These are phyloP conservation scores for Atrichornis clamosus DNA, from an alignment of 2,113 vertebrate genomes.

Conservation along the genomic window DNA sequence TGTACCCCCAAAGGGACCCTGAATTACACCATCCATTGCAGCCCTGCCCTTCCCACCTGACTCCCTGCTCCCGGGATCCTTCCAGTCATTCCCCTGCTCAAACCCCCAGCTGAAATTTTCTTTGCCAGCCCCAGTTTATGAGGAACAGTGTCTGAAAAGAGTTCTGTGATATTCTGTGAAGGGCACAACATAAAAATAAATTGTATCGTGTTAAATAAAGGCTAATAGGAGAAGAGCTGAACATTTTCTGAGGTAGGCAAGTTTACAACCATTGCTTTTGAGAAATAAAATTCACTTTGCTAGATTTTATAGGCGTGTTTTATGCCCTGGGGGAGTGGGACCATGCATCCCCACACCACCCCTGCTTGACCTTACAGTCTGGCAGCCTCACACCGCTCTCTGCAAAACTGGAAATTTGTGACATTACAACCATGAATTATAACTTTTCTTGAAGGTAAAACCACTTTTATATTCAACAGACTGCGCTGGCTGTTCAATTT, in stretches of 20 bases:
- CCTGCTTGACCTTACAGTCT: not conserved
- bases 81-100: not conserved
- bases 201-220: slow-evolving; percentile 20
- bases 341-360: not conserved
- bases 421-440: slow-evolving; percentile 21
- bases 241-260: not conserved
- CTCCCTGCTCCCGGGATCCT: not conserved
- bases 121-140: not conserved
- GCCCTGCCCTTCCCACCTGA: not conserved
- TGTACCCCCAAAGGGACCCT: not conserved
- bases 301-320: slow-evolving; percentile 2
- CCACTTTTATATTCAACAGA: slow-evolving; percentile 45
- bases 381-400: not conserved
- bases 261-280: not conserved
- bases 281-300: slow-evolving; percentile 37
- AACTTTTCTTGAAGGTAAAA: slow-evolving; percentile 47
- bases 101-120: not conserved
- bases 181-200: slow-evolving; percentile 62
- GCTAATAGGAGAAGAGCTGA: slow-evolving; percentile 4
- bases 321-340: not conserved
- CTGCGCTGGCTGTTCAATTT: not conserved
- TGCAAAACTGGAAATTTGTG: slow-evolving; percentile 1
- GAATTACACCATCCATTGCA: not conserved
- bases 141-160: not conserved
- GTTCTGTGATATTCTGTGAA: slow-evolving; percentile 33